phyloP scores from a whole-genome alignment of 2,888 invertebrate species.

The Bruchidius siliquastri region DNA sequence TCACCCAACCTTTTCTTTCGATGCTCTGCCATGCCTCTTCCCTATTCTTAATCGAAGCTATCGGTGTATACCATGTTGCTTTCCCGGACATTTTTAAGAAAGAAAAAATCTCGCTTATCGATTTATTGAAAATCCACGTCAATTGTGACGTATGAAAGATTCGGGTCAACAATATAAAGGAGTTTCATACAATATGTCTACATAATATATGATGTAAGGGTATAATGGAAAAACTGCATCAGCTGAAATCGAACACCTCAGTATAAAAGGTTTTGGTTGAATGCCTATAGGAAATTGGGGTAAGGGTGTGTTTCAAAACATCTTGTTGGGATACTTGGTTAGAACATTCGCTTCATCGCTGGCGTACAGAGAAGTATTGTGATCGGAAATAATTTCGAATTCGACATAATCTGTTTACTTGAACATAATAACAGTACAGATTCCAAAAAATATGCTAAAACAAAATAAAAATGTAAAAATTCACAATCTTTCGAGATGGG shows the following conservation, averaged over 20 bases:
- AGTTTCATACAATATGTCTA: background rate
- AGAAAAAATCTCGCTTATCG: background rate
- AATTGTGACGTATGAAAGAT: background rate
- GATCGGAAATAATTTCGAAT: no score
- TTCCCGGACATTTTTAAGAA: slow-evolving; percentile 13
- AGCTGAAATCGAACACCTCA: background rate
- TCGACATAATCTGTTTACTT: no score
- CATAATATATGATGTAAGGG: background rate
- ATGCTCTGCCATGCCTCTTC: slow-evolving; percentile 28
- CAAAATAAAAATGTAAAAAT: no score
- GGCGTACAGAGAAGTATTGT: no score
- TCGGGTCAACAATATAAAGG: background rate
- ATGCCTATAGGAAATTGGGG: background rate
- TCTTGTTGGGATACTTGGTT: background rate
- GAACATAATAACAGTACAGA: no score
- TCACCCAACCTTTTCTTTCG: slow-evolving; percentile 34
- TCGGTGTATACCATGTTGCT: slow-evolving; percentile 32
- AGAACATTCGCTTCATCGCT: background rate
- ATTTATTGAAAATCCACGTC: background rate
- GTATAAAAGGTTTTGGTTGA: background rate
- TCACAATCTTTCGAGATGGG: no score
- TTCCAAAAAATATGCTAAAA: no score
- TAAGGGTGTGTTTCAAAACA: background rate
- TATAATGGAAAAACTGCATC: background rate
- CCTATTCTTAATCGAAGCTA: slow-evolving; percentile 27